Base-by-base conservation (phyloP, 2,113 vertebrate genomes). In the Hymenochirus boettgeri region DNA sequence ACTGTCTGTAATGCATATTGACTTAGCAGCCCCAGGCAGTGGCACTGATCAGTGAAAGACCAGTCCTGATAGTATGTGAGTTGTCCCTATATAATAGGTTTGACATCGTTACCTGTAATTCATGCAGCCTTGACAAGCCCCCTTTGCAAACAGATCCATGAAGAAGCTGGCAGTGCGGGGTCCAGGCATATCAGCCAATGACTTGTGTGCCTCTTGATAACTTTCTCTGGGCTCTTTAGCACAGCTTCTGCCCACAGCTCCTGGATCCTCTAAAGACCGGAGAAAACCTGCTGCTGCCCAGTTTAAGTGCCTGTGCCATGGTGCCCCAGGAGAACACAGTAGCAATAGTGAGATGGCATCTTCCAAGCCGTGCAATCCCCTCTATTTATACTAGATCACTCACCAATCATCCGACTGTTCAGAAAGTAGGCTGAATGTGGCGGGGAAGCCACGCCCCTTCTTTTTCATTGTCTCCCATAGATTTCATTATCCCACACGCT, bases 91-190 rank as follows among this genome's bases (percentile, higher is more conserved):
- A n/a, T n/a, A n/a, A n/a, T n/a, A n/a, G n/a, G n/a, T n/a, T n/a
- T n/a, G n/a, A n/a, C n/a, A n/a, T n/a, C n/a, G n/a, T n/a, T 83
- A 96, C 94, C 90, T 96, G 94, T 27, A 96, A 64, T 73, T 95
- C 89, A 10, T 96, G 94, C 39, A 96, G 80, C 11, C 89, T 75
- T 1, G 89, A 84, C 57, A 96, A 75, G 0, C 92, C 93, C 13
- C 85, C 74, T 45, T 73, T 90, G 69, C 80, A 92, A 96, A 91
- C 27, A 96, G 77, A 61, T 96, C 89, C 27, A 84, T 82, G 11
- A 82, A 73, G 73, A 92, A 94, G 47, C 83, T 59, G 13, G 75
- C 54, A 0, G 79, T 47, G 3, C 83, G 85, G 17, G 93, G 92
- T 31, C 94, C 92, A 1, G 92, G 94, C 85, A 95, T 90, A 42